Conservation (phyloP, 1,140 invertebrate species). For the Drosophila gunungcola region DNA sequence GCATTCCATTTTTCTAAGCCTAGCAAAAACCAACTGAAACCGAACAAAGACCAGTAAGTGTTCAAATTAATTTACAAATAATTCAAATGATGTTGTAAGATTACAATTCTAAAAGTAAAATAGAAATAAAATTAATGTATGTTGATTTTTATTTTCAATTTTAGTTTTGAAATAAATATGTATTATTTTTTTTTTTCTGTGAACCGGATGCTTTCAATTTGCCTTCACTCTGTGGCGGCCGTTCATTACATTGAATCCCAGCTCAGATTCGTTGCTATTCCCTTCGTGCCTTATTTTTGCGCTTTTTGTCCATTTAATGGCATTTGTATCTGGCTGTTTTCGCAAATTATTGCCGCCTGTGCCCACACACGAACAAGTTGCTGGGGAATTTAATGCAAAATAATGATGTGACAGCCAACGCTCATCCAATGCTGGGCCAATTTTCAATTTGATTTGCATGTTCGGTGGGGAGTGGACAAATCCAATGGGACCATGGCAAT, state of each 20-base stretch:
- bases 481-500: constrained; percentile 13
- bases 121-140: too few relatives aligned
- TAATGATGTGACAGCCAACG: constrained; percentile 40
- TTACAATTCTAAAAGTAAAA: too few relatives aligned
- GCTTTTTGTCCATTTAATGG: constrained; percentile 40
- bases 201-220: constrained; percentile 42
- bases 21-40: too few relatives aligned
- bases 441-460: constrained; percentile 57
- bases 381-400: constrained; percentile 54
- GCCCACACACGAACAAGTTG: constrained; percentile 8
- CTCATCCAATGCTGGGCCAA: constrained; percentile 31
- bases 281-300: constrained; percentile 32
- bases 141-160: neutral
- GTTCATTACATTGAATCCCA: constrained; percentile 51
- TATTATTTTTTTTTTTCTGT: constrained; percentile 8
- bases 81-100: too few relatives aligned
- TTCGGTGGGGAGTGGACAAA: constrained; percentile 10
- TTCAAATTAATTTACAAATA: too few relatives aligned
- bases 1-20: constrained; percentile 32
- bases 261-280: constrained; percentile 35
- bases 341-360: constrained; percentile 46
- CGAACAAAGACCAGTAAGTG: too few relatives aligned
- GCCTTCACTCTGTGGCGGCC: constrained; percentile 36
- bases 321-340: constrained; percentile 30
- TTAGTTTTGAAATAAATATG: neutral